A percentile compares a stretch with the other conserved stretches of the same genome.
Evolutionary conservation across 2,113 vertebrate species (phyloP).

Genomic region (Perognathus longimembris): DNA sequence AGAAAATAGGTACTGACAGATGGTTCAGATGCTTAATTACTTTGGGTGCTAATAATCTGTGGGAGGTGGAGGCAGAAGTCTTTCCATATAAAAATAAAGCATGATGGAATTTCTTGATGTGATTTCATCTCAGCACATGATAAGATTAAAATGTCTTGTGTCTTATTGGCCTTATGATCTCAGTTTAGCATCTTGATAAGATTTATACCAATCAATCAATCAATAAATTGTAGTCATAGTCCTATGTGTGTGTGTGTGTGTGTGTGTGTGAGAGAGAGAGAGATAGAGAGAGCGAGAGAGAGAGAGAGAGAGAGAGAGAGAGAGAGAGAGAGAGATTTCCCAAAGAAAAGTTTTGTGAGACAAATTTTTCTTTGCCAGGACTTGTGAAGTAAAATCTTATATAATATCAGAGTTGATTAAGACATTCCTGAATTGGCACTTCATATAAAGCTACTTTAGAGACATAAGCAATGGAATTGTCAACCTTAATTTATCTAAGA

Average conservation of each 20-base stretch:
- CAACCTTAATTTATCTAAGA: constrained; percentile 9
- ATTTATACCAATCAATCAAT: neutral
- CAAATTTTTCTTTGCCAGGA: neutral
- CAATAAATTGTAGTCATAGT: neutral
- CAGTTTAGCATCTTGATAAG: constrained; percentile 18
- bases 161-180: constrained; percentile 11
- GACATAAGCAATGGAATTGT: constrained; percentile 28
- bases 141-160: neutral
- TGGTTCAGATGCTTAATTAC: neutral
- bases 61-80: neutral
- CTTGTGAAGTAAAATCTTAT: neutral
- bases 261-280: neutral
- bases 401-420: constrained; percentile 9
- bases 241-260: neutral
- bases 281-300: too few species aligned
- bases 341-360: neutral
- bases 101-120: neutral
- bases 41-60: neutral
- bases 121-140: constrained; percentile 24
- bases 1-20: neutral
- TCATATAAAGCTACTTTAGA: constrained; percentile 21
- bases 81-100: constrained; percentile 7
- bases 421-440: neutral
- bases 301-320: too few species aligned
- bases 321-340: too few species aligned